Conservation (phyloP, 2,113 vertebrate species). For the Periophthalmodon schlosseri region DNA sequence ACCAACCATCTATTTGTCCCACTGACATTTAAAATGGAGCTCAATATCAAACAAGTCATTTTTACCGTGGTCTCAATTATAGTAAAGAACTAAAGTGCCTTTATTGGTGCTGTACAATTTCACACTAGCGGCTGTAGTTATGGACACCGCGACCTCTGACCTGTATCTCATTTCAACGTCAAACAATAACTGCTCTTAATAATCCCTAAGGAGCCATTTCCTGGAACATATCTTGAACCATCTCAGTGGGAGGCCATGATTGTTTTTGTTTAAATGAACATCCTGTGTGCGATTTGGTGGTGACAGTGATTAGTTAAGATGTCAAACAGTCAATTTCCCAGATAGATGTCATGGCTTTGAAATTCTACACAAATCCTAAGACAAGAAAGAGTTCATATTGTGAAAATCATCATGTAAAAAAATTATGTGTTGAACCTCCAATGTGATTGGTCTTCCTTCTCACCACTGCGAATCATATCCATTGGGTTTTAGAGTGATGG, state of each 20-base stretch:
- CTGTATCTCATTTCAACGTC: slow-evolving; percentile 6
- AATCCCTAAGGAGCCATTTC: background rate
- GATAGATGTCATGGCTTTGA: background rate
- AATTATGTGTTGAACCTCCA: no score
- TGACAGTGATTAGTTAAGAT: background rate
- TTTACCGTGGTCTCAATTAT: background rate
- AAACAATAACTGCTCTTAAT: slow-evolving; percentile 7
- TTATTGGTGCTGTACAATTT: background rate
- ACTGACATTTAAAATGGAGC: background rate
- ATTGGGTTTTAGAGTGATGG: no score
- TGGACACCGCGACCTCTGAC: background rate
- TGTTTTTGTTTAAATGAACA: background rate
- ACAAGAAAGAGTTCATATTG: background rate
- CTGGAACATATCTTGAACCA: background rate
- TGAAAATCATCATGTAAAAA: background rate
- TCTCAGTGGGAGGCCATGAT: background rate
- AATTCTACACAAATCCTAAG: background rate
- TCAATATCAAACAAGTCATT: background rate
- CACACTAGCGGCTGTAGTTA: background rate
- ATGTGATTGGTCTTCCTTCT: no score
- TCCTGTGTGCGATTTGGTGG: background rate
- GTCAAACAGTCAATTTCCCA: background rate
- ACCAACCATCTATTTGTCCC: background rate
- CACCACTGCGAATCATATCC: no score
- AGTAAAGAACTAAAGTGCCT: background rate